Evolutionary conservation across 2,113 vertebrate species (phyloP), one percentile per base, ranked within the genome.

Genomic region (Neotoma lepida): DNA sequence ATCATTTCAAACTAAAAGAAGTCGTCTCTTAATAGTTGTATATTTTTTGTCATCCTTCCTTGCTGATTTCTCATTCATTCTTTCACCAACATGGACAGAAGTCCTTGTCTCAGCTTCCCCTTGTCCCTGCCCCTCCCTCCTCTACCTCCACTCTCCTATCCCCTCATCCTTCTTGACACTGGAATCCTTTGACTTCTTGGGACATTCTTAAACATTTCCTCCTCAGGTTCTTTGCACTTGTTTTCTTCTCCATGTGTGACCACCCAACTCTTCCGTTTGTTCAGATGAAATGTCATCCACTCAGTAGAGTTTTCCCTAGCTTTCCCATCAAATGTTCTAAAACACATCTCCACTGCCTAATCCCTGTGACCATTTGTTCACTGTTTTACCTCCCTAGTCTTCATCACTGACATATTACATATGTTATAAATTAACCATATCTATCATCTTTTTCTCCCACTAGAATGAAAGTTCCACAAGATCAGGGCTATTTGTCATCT

Each of bases 271-370:
- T 73, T 81, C 12, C 39, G 18, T 80, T 93, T 30, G 18, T 89
- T 93, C 81, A 86, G 30, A 28, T 94, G 44, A 90, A 93, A 85
- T 70, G 41, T 71, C 49, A 77, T 30, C 61, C 73, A 90, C 44
- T 87, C 41, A 58, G 15, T 78, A 86, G n/a, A 14, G 51, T 17
- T 70, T 63, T 82, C 44, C 58, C 7, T 64, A 64, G 58, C 35
- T 88, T 89, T 41, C 58, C 41, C 22, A 78, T 15, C 44, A 90
- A 85, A 76, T 76, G 85, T 82, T 81, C 33, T 35, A 74, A 94
- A 77, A 9, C 20, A 35, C 12, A 28, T 33, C 71, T 41, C 84
- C 0, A 56, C 35, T 78, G 56, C 77, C 63, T 63, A 63, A 30
- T 22, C 20, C 9, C 10, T 80, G n/a, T 66, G n/a, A 35, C 26